These are phyloP conservation scores for Oligia fasciuncula DNA, from an alignment of 2,888 invertebrate genomes.

Conservation along the genomic window DNA sequence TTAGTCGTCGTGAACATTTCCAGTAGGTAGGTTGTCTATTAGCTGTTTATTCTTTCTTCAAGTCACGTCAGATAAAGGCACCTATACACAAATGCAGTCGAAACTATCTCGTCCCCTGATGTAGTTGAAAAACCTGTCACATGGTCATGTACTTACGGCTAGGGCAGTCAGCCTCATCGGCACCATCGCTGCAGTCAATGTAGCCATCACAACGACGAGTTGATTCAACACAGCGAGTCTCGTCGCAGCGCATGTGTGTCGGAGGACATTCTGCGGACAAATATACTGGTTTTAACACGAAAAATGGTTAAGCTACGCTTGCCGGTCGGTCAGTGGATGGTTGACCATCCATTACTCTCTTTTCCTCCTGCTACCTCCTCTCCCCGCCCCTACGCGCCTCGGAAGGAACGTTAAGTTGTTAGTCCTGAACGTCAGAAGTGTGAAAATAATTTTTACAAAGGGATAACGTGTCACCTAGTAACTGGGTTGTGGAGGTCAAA, in stretches of 20 bases:
- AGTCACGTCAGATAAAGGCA: not conserved
- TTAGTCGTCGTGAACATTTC: not conserved
- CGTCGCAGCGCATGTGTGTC: conserved; percentile 86
- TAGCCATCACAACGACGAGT: conserved; percentile 90
- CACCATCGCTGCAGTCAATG: conserved; percentile 91
- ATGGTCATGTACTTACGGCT: conserved; percentile 68
- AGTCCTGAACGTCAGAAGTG: not conserved
- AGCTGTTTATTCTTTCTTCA: not conserved
- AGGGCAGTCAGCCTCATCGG: conserved; percentile 92
- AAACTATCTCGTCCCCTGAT: not conserved
- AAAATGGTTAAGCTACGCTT: not conserved
- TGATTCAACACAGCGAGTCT: conserved; percentile 90
- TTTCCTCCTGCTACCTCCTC: not conserved
- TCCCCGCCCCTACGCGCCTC: not conserved
- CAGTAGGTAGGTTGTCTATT: not conserved
- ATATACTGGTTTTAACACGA: conserved; percentile 1
- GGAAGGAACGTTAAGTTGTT: not conserved
- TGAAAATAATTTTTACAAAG: too few relatives aligned
- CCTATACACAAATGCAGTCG: not conserved
- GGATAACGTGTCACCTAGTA: not conserved
- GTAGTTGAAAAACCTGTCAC: conserved; percentile 20
- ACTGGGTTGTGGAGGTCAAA: not conserved
- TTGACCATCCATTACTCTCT: not conserved
- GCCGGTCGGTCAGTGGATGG: not conserved
- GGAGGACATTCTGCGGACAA: conserved; percentile 74